Evolutionary conservation across 2,888 invertebrate genomes (phyloP), one percentile per base, ranked within the genome.

Genomic region (Trichopoda pennipes): DNA sequence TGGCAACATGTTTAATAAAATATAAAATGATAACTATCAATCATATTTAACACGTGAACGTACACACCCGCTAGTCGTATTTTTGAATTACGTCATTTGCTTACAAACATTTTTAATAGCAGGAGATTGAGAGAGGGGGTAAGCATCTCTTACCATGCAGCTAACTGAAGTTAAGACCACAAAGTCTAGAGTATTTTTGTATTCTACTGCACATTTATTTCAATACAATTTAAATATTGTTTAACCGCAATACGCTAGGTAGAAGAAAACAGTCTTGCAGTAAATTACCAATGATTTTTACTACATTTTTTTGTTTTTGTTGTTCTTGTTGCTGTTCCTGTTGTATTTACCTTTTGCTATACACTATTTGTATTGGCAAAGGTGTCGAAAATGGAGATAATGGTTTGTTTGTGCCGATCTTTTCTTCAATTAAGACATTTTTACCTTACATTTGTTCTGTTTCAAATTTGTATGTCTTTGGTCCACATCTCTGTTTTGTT

Each of bases 21-120:
- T 21, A 51, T 63, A 56, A 56, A 70, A 58, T 44, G 8, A 51
- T 58, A 74, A 81, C 75, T 75, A 75, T 82, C 75, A 79, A 79
- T 79, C 79, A 81, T 44, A 78, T 75, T 81, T 78, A 75, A 81
- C 81, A 81, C 81, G 74, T 81, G 74, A 70, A 49, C 35, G 21
- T 69, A 55, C 81, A 82, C 78, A 79, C 81, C 81, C 77, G 38
- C 66, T 75, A 47, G 23, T 66, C 12, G 21, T 8, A 17, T 35
- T 16, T 61, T 66, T 17, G 12, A 14, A 47, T 28, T 28, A 2
- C 8, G 28, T 28, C 28, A 28, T 28, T 28, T 28, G 28, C 8
- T 6, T 1, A 28, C 8, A n/a, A 32, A n/a, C 60, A 55, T 44
- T 53, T 53, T 61, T 63, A 21, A 0, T n/a, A 6, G 28, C 9